Percentiles rank a stretch among this genome's conserved stretches.
Evolutionary conservation across 2,797 vertebrate genomes (phyloP).

Genomic region (Limosa lapponica): DNA sequence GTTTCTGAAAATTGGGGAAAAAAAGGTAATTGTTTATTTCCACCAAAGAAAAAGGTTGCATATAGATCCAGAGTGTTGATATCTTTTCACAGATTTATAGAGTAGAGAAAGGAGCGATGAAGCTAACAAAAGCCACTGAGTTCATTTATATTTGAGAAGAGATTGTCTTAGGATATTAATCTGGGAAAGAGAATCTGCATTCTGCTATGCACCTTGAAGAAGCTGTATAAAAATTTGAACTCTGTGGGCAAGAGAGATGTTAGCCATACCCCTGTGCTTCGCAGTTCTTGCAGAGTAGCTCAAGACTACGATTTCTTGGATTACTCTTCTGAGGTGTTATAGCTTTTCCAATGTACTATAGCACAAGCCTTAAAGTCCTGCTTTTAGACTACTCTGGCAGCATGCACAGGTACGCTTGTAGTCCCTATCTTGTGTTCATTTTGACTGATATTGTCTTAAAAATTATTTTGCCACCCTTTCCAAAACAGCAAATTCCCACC

Average conservation of each 20-base stretch:
- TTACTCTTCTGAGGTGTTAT: neutral
- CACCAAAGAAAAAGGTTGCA: neutral
- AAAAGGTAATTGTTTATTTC: neutral
- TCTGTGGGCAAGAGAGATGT: neutral
- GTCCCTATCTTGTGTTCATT: neutral
- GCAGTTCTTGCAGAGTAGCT: neutral
- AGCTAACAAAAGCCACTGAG: neutral
- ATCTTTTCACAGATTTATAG: neutral
- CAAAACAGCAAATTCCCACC: neutral
- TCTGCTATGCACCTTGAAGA: neutral
- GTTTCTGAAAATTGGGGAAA: neutral
- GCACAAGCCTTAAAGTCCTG: neutral
- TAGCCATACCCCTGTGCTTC: neutral
- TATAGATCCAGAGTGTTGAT: neutral
- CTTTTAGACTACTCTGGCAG: neutral
- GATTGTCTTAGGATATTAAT: neutral
- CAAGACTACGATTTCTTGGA: neutral
- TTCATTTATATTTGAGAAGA: neutral
- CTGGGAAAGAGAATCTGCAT: neutral
- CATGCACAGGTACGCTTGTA: accelerated
- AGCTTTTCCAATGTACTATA: neutral
- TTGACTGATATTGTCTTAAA: neutral
- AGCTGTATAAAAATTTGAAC: neutral
- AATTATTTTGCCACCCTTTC: neutral
- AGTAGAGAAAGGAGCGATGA: neutral